Evolutionary conservation across 2,797 vertebrate species (phyloP).

Genomic region (Sebastolobus altivelis): DNA sequence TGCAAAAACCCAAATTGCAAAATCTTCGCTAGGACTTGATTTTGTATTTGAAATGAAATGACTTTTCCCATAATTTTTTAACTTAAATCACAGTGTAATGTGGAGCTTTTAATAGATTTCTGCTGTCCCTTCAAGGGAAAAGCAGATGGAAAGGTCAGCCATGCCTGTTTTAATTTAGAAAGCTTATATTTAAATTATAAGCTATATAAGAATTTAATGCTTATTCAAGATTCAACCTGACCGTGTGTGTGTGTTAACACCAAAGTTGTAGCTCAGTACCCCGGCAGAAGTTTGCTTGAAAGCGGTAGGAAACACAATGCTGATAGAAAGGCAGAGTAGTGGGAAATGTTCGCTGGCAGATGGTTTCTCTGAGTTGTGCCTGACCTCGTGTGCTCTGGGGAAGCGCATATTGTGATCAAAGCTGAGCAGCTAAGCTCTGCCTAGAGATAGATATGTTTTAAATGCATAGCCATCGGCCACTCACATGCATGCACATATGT

Average conservation of each 20-base stretch:
- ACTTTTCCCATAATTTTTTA: conserved; percentile 16
- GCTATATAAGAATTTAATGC: conserved; percentile 18
- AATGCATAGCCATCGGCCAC: conserved; percentile 50
- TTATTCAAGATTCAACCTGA: conserved; percentile 17
- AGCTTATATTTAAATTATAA: conserved; percentile 51
- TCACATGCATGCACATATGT: conserved; percentile 16
- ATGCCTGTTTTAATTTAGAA: conserved; percentile 29
- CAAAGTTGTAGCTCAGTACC: conserved; percentile 16
- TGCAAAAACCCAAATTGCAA: background rate
- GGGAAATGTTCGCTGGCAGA: conserved; percentile 44
- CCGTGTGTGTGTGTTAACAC: background rate
- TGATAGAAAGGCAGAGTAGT: conserved; percentile 16
- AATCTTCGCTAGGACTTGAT: background rate
- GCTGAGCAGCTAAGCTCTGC: conserved; percentile 63
- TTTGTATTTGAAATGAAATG: conserved; percentile 12
- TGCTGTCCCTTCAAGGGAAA: background rate
- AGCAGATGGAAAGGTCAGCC: conserved; percentile 29
- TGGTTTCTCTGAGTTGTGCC: conserved; percentile 47
- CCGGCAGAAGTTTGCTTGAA: conserved; percentile 34
- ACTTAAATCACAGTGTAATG: conserved; percentile 17
- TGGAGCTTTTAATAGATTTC: conserved; percentile 19
- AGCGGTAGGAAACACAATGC: conserved; percentile 10
- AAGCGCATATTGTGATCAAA: conserved; percentile 65
- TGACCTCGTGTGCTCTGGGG: conserved; percentile 50
- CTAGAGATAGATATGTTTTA: conserved; percentile 60